Base-by-base conservation (phyloP, 2,888 invertebrate species). In the Stenotaenia linearis region DNA sequence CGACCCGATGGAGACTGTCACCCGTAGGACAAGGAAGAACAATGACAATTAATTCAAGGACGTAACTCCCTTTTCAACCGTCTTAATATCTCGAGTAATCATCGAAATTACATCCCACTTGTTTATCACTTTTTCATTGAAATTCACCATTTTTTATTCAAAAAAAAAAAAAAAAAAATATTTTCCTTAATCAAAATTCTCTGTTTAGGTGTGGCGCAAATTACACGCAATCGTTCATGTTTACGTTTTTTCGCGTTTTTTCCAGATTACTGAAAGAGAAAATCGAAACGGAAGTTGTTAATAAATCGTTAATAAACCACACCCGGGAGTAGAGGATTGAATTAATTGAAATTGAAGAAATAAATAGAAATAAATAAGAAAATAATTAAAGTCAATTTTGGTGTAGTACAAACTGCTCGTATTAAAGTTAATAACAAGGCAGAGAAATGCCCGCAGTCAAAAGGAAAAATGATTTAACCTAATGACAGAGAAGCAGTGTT, bases 1-100 rank as follows among this genome's bases (percentile, higher is more conserved):
- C 69, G 69, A 69, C 69, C 69, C 69, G 69, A 28, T 69, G 69
- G 69, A 28, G 69, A 69, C 69, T 69, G 69, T 69, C 69, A 69
- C 69, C 25, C 69, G 28, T 25, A 15, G 28, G 25, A 69, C 69
- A 28, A 69, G 69, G 69, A 69, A 69, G 25, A 69, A 69, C 69
- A 69, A 23, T 69, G 69, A 69, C 69, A 69, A 69, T 69, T 69
- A 28, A 69, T 69, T 28, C 25, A 45, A 45, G 45, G 45, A 18
- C 45, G 15, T 18, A 18, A 45, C 45, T n/a, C 45, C 45, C 12
- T 45, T 7, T 45, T 45, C 18, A 4, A 45, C 3, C 3, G 45
- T 4, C 45, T 18, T 4, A 69, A 50, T 50, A 50, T 50, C 50
- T 50, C 50, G 18, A 18, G n/a, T 50, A 50, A 50, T 50, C 50